phyloP scores from a whole-genome alignment of 2,113 vertebrate species.

The Ailuropoda melanoleuca region DNA sequence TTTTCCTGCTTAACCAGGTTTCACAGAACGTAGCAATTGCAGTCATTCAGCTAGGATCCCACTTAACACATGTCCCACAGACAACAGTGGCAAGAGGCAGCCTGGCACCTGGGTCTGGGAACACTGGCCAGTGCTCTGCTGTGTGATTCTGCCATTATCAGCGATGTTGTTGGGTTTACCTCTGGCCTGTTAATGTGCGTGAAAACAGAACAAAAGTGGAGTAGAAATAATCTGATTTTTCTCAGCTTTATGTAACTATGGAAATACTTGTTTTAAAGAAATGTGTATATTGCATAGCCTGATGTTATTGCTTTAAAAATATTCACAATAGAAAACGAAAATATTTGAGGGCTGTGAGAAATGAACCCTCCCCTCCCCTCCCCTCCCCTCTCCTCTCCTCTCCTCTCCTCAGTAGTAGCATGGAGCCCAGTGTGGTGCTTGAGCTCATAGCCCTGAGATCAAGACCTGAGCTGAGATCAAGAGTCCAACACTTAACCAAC shows the following conservation, averaged over 20 bases:
- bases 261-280: slow-evolving; percentile 23
- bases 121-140: not conserved
- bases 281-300: not conserved
- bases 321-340: slow-evolving; percentile 37
- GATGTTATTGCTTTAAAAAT: slow-evolving; percentile 52
- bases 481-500: not conserved
- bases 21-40: not conserved
- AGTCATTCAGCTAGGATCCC: not conserved
- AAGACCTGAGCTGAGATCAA: not conserved
- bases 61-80: not conserved
- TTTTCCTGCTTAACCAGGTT: not conserved
- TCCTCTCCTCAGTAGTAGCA: not conserved
- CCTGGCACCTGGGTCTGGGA: not conserved
- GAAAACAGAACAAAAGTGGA: not conserved
- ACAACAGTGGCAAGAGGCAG: not conserved
- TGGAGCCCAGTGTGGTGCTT: not conserved
- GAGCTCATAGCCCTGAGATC: not conserved
- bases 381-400: no score
- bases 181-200: not conserved
- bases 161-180: not conserved
- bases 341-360: not conserved
- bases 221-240: not conserved
- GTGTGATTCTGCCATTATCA: not conserved
- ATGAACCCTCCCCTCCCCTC: not conserved
- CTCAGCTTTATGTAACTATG: not conserved